Conservation (phyloP, 2,113 vertebrate species). For the Odocoileus virginianus region DNA sequence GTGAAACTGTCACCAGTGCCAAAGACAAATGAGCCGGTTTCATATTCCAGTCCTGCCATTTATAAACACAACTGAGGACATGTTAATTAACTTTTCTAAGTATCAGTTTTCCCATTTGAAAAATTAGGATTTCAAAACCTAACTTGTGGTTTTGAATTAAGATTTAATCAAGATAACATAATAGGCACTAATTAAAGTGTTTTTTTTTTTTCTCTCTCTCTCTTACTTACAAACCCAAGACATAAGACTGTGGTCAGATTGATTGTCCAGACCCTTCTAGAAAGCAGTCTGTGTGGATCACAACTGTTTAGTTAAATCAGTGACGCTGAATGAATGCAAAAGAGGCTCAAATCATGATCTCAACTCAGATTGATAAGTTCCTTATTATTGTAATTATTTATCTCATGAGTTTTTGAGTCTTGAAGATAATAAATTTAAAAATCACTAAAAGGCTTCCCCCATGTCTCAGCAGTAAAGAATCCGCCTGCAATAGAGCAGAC, state of each 20-base stretch:
- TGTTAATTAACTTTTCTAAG: background rate
- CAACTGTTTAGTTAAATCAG: background rate
- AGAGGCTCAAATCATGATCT: background rate
- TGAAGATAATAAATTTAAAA: background rate
- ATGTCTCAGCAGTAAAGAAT: background rate
- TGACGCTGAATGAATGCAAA: background rate
- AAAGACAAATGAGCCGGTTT: background rate
- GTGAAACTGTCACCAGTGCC: background rate
- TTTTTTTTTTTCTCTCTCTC: background rate
- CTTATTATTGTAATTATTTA: background rate
- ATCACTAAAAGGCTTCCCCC: background rate
- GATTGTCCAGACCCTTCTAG: background rate
- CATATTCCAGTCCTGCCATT: background rate
- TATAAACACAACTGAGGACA: background rate
- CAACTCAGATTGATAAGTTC: background rate
- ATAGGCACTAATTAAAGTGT: background rate
- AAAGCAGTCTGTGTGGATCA: background rate
- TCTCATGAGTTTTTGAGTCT: background rate
- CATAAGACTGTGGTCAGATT: background rate
- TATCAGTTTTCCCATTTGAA: background rate
- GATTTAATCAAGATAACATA: constrained; percentile 10
- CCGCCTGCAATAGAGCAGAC: background rate
- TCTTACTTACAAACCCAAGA: background rate
- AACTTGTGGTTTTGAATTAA: background rate
- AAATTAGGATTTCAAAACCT: background rate